Conservation (phyloP, 2,797 vertebrate species). For the Macropus fuliginosus region DNA sequence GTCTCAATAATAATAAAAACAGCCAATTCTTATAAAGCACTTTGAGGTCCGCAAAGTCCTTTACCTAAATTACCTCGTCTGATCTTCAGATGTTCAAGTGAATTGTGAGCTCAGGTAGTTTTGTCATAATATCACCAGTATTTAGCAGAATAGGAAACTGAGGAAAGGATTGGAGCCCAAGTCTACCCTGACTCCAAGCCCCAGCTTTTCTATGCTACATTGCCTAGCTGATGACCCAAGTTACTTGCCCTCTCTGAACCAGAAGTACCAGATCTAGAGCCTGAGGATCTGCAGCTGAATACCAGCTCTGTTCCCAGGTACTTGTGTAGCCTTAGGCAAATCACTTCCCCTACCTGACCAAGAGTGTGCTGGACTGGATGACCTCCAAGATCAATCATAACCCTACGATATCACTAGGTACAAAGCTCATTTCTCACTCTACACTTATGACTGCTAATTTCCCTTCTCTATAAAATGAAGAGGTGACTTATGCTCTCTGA, state of each 20-base stretch:
- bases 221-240: neutral
- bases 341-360: neutral
- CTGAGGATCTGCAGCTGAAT: neutral
- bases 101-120: neutral
- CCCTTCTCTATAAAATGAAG: neutral
- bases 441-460: neutral
- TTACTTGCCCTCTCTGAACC: neutral
- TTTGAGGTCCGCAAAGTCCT: neutral
- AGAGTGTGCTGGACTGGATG: constrained; percentile 12
- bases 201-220: neutral
- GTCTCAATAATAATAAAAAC: neutral
- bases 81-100: neutral
- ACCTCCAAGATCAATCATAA: neutral
- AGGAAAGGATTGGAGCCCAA: neutral
- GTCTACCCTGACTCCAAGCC: neutral
- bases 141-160: neutral
- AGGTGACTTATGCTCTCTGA: neutral
- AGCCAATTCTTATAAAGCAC: neutral
- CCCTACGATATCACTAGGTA: constrained; percentile 7
- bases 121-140: neutral
- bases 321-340: neutral
- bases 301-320: neutral
- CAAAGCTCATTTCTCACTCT: neutral
- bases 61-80: neutral
- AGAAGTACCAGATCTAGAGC: neutral